Conservation (phyloP, 1,140 invertebrate species). For the Sminthurides bifidus region DNA sequence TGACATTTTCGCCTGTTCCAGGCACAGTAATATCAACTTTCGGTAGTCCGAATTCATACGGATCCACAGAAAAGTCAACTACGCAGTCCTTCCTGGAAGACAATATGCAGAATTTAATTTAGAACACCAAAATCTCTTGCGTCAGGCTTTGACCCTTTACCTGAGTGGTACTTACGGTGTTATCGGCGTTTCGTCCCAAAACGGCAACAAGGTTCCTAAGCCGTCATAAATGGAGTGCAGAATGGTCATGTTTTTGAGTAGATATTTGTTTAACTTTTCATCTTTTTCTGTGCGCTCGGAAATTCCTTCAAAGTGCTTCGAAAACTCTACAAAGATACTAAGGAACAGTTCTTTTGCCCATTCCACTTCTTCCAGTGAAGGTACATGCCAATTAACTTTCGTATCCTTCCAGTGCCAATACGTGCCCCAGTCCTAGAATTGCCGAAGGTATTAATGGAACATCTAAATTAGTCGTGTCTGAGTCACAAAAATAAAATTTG, state of each 20-base stretch:
- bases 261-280: slow-evolving; percentile 17
- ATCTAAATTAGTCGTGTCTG: neutral
- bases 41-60: slow-evolving; percentile 14
- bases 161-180: slow-evolving; percentile 39
- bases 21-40: slow-evolving; percentile 17
- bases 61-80: slow-evolving; percentile 16
- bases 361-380: slow-evolving; percentile 53
- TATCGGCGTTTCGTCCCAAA: slow-evolving; percentile 47
- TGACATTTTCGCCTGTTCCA: slow-evolving; percentile 11
- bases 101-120: neutral
- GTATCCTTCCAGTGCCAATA: slow-evolving; percentile 51
- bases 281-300: slow-evolving; percentile 3
- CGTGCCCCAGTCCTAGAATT: slow-evolving; percentile 72
- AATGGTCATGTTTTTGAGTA: slow-evolving; percentile 20
- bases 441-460: slow-evolving; percentile 23
- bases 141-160: neutral
- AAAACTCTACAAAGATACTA: slow-evolving; percentile 25
- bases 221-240: slow-evolving; percentile 21
- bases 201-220: slow-evolving; percentile 44
- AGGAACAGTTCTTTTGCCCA: slow-evolving; percentile 51
- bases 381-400: slow-evolving; percentile 63
- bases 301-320: slow-evolving; percentile 7
- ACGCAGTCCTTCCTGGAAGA: slow-evolving; percentile 10
- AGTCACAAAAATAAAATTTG: neutral
- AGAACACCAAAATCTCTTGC: neutral